Evolutionary conservation across 2,888 invertebrate genomes (phyloP).

Genomic region (Odiellus spinosus): DNA sequence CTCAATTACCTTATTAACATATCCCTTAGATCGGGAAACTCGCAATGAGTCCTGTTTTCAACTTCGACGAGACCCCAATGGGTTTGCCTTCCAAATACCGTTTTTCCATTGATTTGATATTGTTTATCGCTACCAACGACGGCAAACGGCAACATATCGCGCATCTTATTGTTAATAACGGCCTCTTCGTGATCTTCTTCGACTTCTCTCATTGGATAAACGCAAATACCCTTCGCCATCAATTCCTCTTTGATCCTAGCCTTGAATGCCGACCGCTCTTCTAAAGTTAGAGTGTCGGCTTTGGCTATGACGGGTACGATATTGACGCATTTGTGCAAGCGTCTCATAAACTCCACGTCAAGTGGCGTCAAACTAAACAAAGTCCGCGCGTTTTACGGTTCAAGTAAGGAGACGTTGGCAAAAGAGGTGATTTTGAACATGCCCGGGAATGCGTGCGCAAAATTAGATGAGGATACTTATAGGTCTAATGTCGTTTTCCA

Average conservation of each 20-base stretch:
- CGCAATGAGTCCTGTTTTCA: slow-evolving; percentile 36
- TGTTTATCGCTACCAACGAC: slow-evolving; percentile 35
- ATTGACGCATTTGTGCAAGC: slow-evolving; percentile 23
- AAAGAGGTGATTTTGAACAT: no score
- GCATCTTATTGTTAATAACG: slow-evolving; percentile 31
- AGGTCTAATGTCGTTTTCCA: no score
- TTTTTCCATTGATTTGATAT: slow-evolving; percentile 31
- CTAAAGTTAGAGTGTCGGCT: slow-evolving; percentile 24
- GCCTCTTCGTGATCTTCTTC: slow-evolving; percentile 34
- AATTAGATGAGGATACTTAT: not conserved
- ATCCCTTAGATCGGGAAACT: slow-evolving; percentile 33
- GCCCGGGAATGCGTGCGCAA: not conserved
- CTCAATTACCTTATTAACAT: slow-evolving; percentile 24
- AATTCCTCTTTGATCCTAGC: slow-evolving; percentile 30
- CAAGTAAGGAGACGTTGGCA: no score
- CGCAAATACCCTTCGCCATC: slow-evolving; percentile 29
- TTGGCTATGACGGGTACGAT: slow-evolving; percentile 25
- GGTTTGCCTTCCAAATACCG: slow-evolving; percentile 34
- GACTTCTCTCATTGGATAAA: slow-evolving; percentile 33
- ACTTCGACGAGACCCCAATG: slow-evolving; percentile 39
- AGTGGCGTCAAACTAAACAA: slow-evolving; percentile 22
- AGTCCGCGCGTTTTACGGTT: not conserved
- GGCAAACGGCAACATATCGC: slow-evolving; percentile 34
- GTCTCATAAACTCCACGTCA: slow-evolving; percentile 23
- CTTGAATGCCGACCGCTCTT: slow-evolving; percentile 23